Percentiles rank a stretch among this genome's conserved stretches.
phyloP scores from a whole-genome alignment of 2,797 vertebrate species.

The Lycodopsis pacificus region DNA sequence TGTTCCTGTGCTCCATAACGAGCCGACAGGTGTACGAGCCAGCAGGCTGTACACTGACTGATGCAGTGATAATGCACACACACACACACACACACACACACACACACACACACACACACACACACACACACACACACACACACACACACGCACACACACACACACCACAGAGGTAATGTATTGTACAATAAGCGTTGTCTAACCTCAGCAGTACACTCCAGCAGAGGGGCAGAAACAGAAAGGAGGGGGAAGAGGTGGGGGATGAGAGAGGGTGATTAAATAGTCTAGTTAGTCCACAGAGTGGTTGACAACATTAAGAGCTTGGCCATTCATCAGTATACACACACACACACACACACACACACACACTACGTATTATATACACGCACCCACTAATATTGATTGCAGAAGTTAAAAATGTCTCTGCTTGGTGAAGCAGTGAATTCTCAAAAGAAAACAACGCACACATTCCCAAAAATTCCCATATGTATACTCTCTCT shows the following conservation, averaged over 20 bases:
- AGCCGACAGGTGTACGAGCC: constrained; percentile 70
- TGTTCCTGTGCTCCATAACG: constrained; percentile 64
- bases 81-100: background rate
- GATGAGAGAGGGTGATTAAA: constrained; percentile 74
- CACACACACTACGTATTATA: constrained; percentile 34
- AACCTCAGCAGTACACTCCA: constrained; percentile 65
- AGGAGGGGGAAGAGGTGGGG: constrained; percentile 40
- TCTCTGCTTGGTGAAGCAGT: constrained; percentile 52
- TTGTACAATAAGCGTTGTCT: constrained; percentile 67
- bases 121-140: constrained; percentile 22
- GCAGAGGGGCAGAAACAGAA: constrained; percentile 56
- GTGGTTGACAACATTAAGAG: constrained; percentile 75
- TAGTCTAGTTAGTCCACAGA: constrained; percentile 76
- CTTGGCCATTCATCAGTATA: constrained; percentile 69
- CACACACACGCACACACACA: constrained; percentile 20
- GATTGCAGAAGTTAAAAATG: constrained; percentile 64
- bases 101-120: constrained; percentile 24
- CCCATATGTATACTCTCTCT: background rate
- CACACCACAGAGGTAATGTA: constrained; percentile 43
- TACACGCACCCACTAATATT: constrained; percentile 52
- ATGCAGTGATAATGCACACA: constrained; percentile 60
- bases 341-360: constrained; percentile 49
- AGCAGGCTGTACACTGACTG: constrained; percentile 73
- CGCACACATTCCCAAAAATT: constrained; percentile 11
- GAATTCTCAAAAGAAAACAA: constrained; percentile 46